Base-by-base conservation (phyloP, 2,113 vertebrate genomes). In the Columbina picui region DNA sequence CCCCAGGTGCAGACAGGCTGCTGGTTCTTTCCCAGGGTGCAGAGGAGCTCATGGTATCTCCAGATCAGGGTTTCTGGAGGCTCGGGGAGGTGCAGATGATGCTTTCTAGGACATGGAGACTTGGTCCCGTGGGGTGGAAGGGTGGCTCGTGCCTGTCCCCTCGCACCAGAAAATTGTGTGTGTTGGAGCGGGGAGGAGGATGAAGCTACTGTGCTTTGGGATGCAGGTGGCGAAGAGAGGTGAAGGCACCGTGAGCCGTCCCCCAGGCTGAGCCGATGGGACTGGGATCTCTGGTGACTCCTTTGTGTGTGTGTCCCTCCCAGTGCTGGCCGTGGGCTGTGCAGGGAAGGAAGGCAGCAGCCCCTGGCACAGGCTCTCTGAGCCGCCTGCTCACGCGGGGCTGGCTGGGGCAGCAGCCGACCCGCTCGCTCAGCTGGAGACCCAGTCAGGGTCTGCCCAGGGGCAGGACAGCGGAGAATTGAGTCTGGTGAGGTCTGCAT, bases 41-140 rank as follows among this genome's bases (percentile, higher is more conserved):
- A 67, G 86, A 41, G 88, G 34, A 86, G 34, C 60, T 79, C 4
- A 3, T 0, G 9, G 32, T 29, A 3, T 21, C 71, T 63, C 73
- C 7, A 2, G 2, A 5, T 39, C 6, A 2, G 43, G 34, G 30
- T 38, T 39, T 83, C 47, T 0, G 0, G 75, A 65, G 80, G 25
- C 64, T 38, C 0, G 0, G 21, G 39, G 55, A 41, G 68, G 21
- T 81, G 69, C 14, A 16, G 29, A 55, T 9, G 1, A 43, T 53
- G 75, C 65, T 92, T 52, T 84, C 45, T 57, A 13, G 73, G 57
- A 45, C 39, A 32, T 3, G 3, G 1, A 52, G 69, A 7, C 65
- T 59, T 64, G 64, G 21, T 71, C 55, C 27, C 20, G 22, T n/a
- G 4, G 18, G 43, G 17, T 45, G 27, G 39, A 52, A 64, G 57